Percentiles rank a stretch among this genome's conserved stretches.
These are phyloP conservation scores for Enhydra lutris DNA, from an alignment of 2,113 vertebrate species.

Conservation along the genomic window DNA sequence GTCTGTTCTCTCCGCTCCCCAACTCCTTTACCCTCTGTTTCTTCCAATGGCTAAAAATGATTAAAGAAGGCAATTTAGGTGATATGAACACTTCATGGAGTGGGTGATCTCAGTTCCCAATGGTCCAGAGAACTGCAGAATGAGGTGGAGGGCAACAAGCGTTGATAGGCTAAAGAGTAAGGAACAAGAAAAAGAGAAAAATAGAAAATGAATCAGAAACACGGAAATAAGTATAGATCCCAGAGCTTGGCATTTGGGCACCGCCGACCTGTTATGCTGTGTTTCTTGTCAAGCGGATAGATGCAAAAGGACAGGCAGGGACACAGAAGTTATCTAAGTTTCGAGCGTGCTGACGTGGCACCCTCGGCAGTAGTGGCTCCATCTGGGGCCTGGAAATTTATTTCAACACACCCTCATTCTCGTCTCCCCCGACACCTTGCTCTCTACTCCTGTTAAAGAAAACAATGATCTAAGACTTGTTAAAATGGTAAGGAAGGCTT, in stretches of 20 bases:
- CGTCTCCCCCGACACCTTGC: background rate
- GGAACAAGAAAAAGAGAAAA: background rate
- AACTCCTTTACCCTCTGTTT: too few relatives aligned
- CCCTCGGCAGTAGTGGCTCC: background rate
- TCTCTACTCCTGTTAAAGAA: background rate
- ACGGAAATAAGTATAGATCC: background rate
- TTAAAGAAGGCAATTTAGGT: background rate
- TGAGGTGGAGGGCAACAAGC: background rate
- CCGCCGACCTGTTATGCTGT: rapidly evolving
- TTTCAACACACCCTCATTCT: background rate
- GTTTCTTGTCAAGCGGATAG: background rate
- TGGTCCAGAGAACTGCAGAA: background rate
- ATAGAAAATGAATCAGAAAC: background rate
- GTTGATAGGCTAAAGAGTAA: background rate
- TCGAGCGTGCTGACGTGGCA: background rate
- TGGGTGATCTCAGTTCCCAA: background rate
- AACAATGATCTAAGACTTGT: background rate
- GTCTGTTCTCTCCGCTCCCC: too few relatives aligned
- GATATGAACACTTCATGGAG: background rate
- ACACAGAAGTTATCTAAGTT: background rate
- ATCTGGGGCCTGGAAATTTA: background rate
- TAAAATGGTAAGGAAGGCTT: background rate
- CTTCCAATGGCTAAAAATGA: too few relatives aligned
- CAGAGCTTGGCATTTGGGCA: background rate
- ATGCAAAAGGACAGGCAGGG: background rate